A percentile compares a stretch with the other conserved stretches of the same genome.
phyloP scores from a whole-genome alignment of 2,797 vertebrate genomes.

The Dryobates pubescens region DNA sequence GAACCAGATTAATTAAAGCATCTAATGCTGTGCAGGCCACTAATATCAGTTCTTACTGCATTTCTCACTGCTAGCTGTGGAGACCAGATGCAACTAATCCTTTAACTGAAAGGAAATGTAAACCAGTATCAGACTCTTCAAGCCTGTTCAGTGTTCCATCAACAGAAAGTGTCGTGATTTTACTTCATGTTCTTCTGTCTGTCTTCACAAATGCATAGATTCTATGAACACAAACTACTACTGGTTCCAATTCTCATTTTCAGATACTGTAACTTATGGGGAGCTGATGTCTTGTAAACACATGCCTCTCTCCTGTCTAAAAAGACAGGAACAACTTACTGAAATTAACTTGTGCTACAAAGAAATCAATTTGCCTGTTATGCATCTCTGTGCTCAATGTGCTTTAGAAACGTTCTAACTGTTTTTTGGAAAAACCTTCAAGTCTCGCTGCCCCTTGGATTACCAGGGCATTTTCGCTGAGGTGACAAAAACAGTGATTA shows the following conservation, averaged over 20 bases:
- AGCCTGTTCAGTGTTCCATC: not conserved
- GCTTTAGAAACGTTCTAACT: no score
- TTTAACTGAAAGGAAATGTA: not conserved
- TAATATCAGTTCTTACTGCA: not conserved
- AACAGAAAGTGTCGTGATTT: not conserved
- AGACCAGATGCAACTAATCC: not conserved
- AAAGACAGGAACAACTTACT: not conserved
- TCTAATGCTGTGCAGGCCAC: not conserved
- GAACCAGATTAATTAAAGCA: not conserved
- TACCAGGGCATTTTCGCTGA: not conserved
- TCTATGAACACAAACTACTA: not conserved
- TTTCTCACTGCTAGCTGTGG: not conserved
- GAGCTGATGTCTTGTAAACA: not conserved
- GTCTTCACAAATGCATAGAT: not conserved
- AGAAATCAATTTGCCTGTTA: not conserved
- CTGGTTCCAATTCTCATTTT: not conserved
- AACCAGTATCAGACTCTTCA: not conserved
- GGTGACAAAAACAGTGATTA: not conserved
- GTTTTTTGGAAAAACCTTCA: not conserved
- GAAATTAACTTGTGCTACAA: not conserved
- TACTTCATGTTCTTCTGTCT: not conserved
- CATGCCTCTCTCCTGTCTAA: not conserved
- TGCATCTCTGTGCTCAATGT: not conserved
- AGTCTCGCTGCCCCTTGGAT: not conserved
- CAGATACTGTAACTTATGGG: not conserved